Conservation (phyloP, 2,797 vertebrate genomes). For the Phaenicophaeus curvirostris region DNA sequence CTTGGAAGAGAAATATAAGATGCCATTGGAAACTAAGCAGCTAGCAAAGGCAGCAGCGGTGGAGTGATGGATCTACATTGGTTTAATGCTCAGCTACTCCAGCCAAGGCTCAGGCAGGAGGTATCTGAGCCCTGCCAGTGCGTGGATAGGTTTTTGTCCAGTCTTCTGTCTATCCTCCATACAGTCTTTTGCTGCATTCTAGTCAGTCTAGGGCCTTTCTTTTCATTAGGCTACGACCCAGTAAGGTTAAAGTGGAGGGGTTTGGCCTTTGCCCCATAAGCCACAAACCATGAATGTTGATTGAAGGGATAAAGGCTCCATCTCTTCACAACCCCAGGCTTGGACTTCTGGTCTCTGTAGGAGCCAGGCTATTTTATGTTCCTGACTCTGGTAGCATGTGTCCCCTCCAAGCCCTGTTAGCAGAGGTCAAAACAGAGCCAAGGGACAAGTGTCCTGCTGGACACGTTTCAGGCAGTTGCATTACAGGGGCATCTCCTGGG, state of each 20-base stretch:
- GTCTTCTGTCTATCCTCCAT: neutral
- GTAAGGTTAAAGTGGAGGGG: neutral
- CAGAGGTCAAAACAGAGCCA: neutral
- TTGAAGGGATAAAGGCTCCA: neutral
- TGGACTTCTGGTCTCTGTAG: neutral
- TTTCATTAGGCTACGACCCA: neutral
- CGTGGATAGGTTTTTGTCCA: neutral
- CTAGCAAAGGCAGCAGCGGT: neutral
- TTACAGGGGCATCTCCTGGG: neutral
- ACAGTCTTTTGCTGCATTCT: neutral
- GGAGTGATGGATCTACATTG: neutral
- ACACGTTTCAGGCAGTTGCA: neutral
- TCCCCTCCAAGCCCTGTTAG: neutral
- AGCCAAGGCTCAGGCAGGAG: neutral
- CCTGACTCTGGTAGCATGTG: neutral
- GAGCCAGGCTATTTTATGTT: neutral
- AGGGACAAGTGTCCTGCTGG: accelerated
- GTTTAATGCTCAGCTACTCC: neutral
- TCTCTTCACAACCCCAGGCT: neutral
- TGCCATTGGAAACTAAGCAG: neutral
- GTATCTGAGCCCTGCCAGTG: neutral
- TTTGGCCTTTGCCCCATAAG: neutral
- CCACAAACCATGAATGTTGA: neutral
- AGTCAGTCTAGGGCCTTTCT: neutral
- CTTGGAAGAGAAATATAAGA: neutral